Percentiles rank a stretch among this genome's conserved stretches.
These are phyloP conservation scores for Arge pagana DNA, from an alignment of 2,888 invertebrate species.

Conservation along the genomic window DNA sequence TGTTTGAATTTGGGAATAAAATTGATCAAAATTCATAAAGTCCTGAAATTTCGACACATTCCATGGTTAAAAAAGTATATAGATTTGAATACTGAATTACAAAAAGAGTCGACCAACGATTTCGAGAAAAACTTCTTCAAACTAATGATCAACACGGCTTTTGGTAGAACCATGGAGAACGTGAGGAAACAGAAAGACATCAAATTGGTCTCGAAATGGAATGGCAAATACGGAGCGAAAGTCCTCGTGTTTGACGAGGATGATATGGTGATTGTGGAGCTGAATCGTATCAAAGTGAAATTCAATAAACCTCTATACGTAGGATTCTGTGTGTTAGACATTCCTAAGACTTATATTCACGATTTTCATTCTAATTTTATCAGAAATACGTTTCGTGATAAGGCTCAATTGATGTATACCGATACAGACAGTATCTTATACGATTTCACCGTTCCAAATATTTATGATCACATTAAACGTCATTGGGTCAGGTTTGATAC, in stretches of 20 bases:
- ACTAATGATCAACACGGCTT: slow-evolving; percentile 24
- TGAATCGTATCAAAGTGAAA: slow-evolving; percentile 14
- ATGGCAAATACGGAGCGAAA: too few relatives aligned
- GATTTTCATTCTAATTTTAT: slow-evolving; percentile 22
- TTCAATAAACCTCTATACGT: slow-evolving; percentile 31
- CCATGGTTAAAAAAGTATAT: slow-evolving; percentile 41
- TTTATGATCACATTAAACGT: background rate
- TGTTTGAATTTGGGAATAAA: slow-evolving; percentile 40
- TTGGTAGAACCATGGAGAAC: slow-evolving; percentile 34
- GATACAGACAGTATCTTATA: background rate
- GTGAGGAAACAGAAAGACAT: slow-evolving; percentile 24
- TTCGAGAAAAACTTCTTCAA: slow-evolving; percentile 29
- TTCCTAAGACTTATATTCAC: too few relatives aligned
- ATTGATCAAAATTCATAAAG: slow-evolving; percentile 40
- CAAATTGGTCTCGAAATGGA: too few relatives aligned
- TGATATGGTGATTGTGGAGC: slow-evolving; percentile 30
- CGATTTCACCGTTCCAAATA: background rate
- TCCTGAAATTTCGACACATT: slow-evolving; percentile 41
- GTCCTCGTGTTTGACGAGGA: slow-evolving; percentile 25
- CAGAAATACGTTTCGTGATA: background rate
- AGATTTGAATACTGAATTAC: slow-evolving; percentile 27
- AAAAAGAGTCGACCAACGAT: slow-evolving; percentile 23
- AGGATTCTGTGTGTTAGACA: slow-evolving; percentile 21
- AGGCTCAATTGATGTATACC: too few relatives aligned
- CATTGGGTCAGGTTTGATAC: too few relatives aligned